A percentile compares a stretch with the other conserved stretches of the same genome.
These are phyloP conservation scores for Cyprinodon diabolis DNA, from an alignment of 2,797 vertebrate genomes.

Conservation along the genomic window DNA sequence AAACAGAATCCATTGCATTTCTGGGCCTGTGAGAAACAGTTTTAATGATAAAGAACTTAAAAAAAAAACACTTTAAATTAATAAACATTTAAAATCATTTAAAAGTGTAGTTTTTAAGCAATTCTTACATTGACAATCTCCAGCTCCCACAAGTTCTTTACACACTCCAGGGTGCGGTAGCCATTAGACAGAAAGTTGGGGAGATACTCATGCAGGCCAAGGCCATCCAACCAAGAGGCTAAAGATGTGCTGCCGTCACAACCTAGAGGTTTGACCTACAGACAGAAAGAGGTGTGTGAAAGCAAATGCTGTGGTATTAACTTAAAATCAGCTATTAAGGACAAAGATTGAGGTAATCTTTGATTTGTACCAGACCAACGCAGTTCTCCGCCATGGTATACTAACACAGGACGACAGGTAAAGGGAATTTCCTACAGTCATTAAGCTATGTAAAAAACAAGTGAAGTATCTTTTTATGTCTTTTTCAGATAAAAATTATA, in stretches of 20 bases:
- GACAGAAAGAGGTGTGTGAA: constrained; percentile 16
- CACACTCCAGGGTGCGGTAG: constrained; percentile 94
- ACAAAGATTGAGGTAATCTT: background rate
- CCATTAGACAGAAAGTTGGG: constrained; percentile 95
- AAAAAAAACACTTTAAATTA: background rate
- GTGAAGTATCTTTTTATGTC: background rate
- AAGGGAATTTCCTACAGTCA: background rate
- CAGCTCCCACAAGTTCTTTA: constrained; percentile 98
- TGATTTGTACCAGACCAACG: background rate
- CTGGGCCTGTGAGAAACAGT: background rate
- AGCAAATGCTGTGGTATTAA: background rate
- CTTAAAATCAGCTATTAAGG: background rate
- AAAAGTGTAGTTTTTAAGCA: background rate
- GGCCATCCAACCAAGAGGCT: constrained; percentile 90
- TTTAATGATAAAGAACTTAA: background rate
- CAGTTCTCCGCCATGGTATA: background rate
- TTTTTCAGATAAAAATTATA: background rate
- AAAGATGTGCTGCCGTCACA: constrained; percentile 91
- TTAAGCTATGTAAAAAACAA: background rate
- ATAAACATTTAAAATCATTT: background rate
- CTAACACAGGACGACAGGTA: background rate
- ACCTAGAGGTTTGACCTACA: constrained; percentile 91
- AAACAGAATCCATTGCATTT: constrained; percentile 4
- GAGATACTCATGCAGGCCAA: constrained; percentile 95
- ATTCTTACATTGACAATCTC: constrained; percentile 95